Conservation (phyloP, 2,113 vertebrate species). For the Apodemus speciosus region DNA sequence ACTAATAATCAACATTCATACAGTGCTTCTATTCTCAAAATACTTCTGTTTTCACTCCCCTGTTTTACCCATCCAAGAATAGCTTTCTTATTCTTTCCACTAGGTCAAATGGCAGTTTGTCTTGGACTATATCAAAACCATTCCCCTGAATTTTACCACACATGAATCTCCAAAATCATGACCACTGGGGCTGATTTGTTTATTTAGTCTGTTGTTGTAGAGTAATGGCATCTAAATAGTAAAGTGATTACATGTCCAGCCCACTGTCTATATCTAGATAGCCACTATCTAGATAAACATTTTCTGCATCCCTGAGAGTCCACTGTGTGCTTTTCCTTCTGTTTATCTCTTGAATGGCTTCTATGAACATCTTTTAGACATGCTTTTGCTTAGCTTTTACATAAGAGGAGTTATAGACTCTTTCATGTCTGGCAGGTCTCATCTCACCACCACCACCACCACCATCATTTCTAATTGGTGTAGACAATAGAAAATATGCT, state of each 20-base stretch:
- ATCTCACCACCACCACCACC: too few relatives aligned
- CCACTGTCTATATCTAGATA: neutral
- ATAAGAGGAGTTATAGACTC: neutral
- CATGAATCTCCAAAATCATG: slow-evolving; percentile 46
- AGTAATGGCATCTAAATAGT: neutral
- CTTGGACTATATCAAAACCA: slow-evolving; percentile 54
- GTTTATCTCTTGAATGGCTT: slow-evolving; percentile 21
- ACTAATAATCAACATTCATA: neutral
- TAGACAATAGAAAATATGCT: neutral
- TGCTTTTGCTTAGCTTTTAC: neutral
- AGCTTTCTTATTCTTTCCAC: slow-evolving; percentile 65
- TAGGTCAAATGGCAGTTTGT: slow-evolving; percentile 52
- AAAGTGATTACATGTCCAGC: neutral
- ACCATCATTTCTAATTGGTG: neutral
- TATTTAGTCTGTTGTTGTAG: slow-evolving; percentile 20
- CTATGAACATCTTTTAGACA: neutral
- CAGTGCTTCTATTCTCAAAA: slow-evolving; percentile 47
- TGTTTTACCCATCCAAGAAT: slow-evolving; percentile 52
- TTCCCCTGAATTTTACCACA: slow-evolving; percentile 41
- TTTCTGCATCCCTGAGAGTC: neutral
- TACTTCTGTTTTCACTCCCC: slow-evolving; percentile 63
- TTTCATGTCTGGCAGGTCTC: neutral
- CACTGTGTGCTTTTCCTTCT: neutral
- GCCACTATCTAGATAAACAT: neutral
- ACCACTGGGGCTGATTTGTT: neutral